Evolutionary conservation across 2,797 vertebrate species (phyloP).

Genomic region (Craterocephalus amniculus): DNA sequence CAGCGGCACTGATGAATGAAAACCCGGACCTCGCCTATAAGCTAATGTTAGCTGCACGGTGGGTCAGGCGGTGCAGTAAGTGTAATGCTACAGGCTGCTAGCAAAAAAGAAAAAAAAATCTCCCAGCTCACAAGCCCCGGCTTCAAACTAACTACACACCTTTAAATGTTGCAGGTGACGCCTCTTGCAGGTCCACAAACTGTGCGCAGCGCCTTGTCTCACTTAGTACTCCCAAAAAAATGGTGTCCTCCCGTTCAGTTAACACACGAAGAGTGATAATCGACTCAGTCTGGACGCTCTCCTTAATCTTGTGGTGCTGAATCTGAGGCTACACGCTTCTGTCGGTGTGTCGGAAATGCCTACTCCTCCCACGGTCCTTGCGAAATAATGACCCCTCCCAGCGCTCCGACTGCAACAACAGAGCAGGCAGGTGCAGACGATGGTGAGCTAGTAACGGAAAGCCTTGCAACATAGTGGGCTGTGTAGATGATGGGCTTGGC

Average conservation of each 20-base stretch:
- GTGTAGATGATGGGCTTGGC: constrained; percentile 61
- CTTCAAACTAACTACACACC: constrained; percentile 60
- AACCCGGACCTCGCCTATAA: constrained; percentile 74
- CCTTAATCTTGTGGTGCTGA: constrained; percentile 80
- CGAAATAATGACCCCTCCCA: constrained; percentile 84
- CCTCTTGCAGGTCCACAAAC: constrained; percentile 73
- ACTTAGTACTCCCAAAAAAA: constrained; percentile 65
- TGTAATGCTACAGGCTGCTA: constrained; percentile 68
- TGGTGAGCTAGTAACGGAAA: constrained; percentile 71
- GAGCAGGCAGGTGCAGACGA: constrained; percentile 78
- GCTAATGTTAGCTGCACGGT: constrained; percentile 73
- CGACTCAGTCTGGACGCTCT: constrained; percentile 76
- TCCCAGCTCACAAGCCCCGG: constrained; percentile 40
- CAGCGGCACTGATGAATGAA: constrained; percentile 54
- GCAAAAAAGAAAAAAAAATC: constrained; percentile 32
- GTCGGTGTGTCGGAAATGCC: constrained; percentile 78
- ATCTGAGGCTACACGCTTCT: constrained; percentile 78
- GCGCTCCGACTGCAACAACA: constrained; percentile 62
- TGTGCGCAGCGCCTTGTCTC: constrained; percentile 51
- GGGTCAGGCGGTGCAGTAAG: constrained; percentile 58
- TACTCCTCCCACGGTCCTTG: constrained; percentile 75
- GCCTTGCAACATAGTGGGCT: constrained; percentile 80
- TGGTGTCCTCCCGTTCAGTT: constrained; percentile 47
- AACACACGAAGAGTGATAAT: constrained; percentile 53
- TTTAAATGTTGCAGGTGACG: constrained; percentile 70